Percentiles rank a stretch among this genome's conserved stretches.
phyloP scores from a whole-genome alignment of 2,888 invertebrate species.

The Hecatera dysodea region DNA sequence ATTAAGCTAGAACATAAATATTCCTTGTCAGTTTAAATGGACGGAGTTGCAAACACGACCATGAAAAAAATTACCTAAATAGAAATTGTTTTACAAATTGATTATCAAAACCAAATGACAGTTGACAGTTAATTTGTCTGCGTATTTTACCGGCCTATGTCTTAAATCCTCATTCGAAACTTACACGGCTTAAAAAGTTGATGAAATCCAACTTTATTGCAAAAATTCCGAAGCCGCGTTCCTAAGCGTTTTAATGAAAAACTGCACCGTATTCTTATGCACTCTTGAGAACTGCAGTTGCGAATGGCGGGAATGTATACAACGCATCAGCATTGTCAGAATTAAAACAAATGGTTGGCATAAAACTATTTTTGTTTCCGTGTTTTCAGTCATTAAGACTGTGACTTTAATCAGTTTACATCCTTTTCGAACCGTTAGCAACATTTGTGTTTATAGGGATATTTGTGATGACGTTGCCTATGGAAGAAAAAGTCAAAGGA shows the following conservation, averaged over 20 bases:
- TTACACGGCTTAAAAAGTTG: neutral
- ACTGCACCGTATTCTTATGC: neutral
- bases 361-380: neutral
- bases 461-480: neutral
- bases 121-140: neutral
- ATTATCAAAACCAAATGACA: neutral
- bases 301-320: constrained; percentile 2
- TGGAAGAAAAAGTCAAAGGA: no score
- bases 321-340: constrained; percentile 13
- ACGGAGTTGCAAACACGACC: neutral
- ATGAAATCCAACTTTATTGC: neutral
- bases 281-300: neutral
- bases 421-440: neutral
- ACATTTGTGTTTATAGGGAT: neutral
- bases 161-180: neutral
- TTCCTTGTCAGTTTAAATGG: constrained; percentile 1
- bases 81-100: neutral
- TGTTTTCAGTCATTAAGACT: neutral
- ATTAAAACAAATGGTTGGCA: constrained; percentile 35
- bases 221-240: constrained; percentile 2
- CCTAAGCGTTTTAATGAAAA: constrained; percentile 26
- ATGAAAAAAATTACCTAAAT: neutral
- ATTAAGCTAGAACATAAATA: constrained; percentile 39
- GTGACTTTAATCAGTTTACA: constrained; percentile 6
- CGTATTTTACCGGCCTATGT: neutral